Evolutionary conservation across 2,113 vertebrate genomes (phyloP).

Genomic region (Galbula dea): DNA sequence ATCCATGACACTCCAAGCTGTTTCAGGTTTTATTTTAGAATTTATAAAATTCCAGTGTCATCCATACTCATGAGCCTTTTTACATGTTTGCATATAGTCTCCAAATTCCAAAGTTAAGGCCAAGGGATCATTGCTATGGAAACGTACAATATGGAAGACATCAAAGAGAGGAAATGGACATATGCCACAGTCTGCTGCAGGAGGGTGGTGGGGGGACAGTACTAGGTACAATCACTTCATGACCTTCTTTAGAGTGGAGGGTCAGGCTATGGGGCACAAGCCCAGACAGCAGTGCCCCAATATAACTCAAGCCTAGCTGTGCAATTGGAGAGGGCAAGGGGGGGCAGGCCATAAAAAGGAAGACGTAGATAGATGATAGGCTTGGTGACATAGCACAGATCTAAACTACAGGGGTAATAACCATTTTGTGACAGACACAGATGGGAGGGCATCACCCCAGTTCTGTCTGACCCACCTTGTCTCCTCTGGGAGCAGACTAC

Average conservation of each 20-base stretch:
- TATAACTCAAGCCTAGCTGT: conserved; percentile 46
- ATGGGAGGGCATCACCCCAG: not conserved
- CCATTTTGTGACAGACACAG: not conserved
- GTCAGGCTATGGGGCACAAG: conserved; percentile 17
- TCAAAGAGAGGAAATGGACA: conserved; percentile 78
- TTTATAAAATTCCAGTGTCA: conserved; percentile 97
- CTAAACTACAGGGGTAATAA: conserved; percentile 25
- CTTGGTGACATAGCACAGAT: not conserved
- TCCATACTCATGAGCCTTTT: conserved; percentile 84
- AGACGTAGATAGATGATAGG: not conserved
- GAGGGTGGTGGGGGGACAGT: not conserved
- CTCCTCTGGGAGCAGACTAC: not conserved
- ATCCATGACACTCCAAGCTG: conserved; percentile 14
- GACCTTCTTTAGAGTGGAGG: conserved; percentile 40
- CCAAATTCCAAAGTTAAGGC: conserved; percentile 92
- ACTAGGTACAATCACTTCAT: conserved; percentile 51
- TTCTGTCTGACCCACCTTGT: not conserved
- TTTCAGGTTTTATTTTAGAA: conserved; percentile 88
- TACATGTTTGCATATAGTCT: conserved; percentile 92
- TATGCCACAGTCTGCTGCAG: conserved; percentile 38
- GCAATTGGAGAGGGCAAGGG: not conserved
- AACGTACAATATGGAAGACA: conserved; percentile 86
- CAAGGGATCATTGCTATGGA: conserved; percentile 88
- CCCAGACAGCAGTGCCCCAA: not conserved
- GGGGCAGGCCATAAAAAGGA: not conserved